Evolutionary conservation across 1,140 invertebrate species (phyloP), one percentile per base, ranked within the genome.

Genomic region (Carcinoscorpius rotundicauda): DNA sequence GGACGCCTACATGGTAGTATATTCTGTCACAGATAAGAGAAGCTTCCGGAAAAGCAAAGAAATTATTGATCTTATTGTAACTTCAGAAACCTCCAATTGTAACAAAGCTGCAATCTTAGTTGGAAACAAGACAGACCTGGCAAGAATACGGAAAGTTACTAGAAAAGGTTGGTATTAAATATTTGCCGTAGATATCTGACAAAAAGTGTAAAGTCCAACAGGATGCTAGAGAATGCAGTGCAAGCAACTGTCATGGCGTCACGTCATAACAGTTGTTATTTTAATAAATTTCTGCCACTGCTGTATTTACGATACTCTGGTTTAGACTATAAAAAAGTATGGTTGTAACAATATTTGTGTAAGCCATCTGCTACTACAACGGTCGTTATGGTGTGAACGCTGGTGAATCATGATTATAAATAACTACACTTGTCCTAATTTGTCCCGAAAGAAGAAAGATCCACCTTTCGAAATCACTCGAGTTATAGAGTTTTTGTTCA

Each of bases 121-220:
- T 6, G 95, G 85, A 29, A 98, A 98, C 78, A 98, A 98, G 81
- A 88, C 92, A 64, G 95, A 98, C 78, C 82, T 98, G 71, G 95
- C 92, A 48, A 80, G 95, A 67, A 91, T 88, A 73, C 82, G 93
- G 74, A 85, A 87, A 48, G 89, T 97, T 9, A 87, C 88, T 8
- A 85, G 87, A 29, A 87, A 94, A 84, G 93, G 93, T 96, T 78
- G 80, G 74, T 53, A 9, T 29, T 29, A 29, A 29, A 29, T 2
- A 29, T 29, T 29, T 29, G 29, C 29, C 29, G 29, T 29, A 29
- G 29, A 29, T 29, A 29, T 29, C 29, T 29, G 29, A 29, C 29
- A 1, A 29, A 29, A 29, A 29, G 29, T 29, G 29, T 29, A 29
- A 29, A 29, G 29, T 29, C 29, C 29, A 29, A 29, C 29, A 29